Base-by-base conservation (phyloP, 1,140 invertebrate species). In the Drosophila nikananu region DNA sequence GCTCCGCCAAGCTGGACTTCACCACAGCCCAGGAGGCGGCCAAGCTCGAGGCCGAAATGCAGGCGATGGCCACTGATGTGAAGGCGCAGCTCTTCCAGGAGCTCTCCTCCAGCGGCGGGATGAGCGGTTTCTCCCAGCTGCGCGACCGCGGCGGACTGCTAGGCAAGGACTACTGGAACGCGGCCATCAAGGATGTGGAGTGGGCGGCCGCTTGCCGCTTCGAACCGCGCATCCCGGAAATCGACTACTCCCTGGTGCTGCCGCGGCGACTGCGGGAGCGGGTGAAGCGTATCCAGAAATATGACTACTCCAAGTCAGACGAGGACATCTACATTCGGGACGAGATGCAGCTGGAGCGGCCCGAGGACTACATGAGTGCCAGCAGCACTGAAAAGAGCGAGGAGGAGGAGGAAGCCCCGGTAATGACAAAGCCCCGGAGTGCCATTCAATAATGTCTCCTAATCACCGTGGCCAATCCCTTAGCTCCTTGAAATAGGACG, bases 221-320 rank as follows among this genome's bases (percentile, higher is more conserved):
- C 3, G 52, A 66, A n/a, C 86, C 86, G 9, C 86, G 59, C 23
- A 62, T 90, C 13, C 86, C 83, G 5, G 57, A 81, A 39, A 80
- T 81, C 17, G 91, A 93, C 27, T 92, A 91, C 23, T 91, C 92
- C 1, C 8, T 91, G 17, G 86, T 92, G 7, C 27, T 93, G 46
- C 92, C 92, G 0, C 73, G 77, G 3, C 52, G 58, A 7, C 35
- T 93, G 17, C 74, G 80, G 0, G 74, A 87, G 17, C 76, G 92
- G 25, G 84, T 93, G 3, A 77, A 81, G 25, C 77, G 80, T 12
- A 92, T 92, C 30, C 79, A 92, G 44, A 46, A 86, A 15, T 92
- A 92, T n/a, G 90, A 92, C 42, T 86, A 76, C 37, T 81, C 80
- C 10, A 87, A 86, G 35, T 89, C 86, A 0, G 89, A 93, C 23